Evolutionary conservation across 2,113 vertebrate species (phyloP).

Genomic region (Cavia porcellus): DNA sequence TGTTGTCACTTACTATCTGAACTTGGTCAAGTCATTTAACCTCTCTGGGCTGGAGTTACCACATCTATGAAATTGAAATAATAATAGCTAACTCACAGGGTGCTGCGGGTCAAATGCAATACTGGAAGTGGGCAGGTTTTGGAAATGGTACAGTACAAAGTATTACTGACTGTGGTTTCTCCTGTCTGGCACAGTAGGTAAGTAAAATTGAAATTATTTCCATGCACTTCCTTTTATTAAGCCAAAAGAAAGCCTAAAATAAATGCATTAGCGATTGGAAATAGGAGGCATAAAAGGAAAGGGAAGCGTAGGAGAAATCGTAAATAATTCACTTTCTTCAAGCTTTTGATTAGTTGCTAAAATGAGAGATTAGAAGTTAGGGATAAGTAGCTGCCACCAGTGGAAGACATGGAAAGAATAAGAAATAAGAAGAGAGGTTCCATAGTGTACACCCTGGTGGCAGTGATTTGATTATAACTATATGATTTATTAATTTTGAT

Average conservation of each 20-base stretch:
- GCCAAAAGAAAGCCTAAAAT: slow-evolving; percentile 8
- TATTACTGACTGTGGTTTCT: neutral
- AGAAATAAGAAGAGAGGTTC: neutral
- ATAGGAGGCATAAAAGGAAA: neutral
- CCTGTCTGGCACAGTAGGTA: neutral
- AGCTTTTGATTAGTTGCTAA: neutral
- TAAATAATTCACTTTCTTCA: neutral
- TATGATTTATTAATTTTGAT: neutral
- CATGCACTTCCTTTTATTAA: neutral
- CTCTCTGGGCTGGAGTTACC: slow-evolving; percentile 65
- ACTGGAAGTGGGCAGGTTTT: slow-evolving; percentile 62
- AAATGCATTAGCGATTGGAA: neutral
- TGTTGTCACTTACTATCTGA: slow-evolving; percentile 79
- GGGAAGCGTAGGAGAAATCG: neutral
- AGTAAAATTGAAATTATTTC: slow-evolving; percentile 28
- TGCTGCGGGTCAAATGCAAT: slow-evolving; percentile 68
- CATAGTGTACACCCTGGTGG: neutral
- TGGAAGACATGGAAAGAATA: neutral
- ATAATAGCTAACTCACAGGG: slow-evolving; percentile 73
- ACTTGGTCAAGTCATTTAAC: slow-evolving; percentile 79
- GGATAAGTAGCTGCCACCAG: neutral
- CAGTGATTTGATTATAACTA: neutral
- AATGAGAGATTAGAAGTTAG: neutral
- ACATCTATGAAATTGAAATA: slow-evolving; percentile 78
- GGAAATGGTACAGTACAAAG: neutral